Base-by-base conservation (phyloP, 1,140 invertebrate species). In the Heterodera carotae region DNA sequence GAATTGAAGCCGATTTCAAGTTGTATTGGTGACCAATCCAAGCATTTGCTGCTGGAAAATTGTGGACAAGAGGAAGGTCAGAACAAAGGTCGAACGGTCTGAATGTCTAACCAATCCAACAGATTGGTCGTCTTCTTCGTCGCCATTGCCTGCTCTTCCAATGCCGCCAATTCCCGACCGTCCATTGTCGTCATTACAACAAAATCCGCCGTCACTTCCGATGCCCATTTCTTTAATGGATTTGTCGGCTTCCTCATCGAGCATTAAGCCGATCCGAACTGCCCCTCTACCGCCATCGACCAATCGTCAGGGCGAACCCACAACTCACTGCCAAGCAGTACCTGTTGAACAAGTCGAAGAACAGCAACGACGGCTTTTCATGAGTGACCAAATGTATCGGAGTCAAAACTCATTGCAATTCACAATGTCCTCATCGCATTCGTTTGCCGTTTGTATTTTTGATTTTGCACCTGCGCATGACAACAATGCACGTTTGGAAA, bases 371-470 rank as follows among this genome's bases (percentile, higher is more conserved):
- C 48, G 15, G 39, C 2, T 7, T 43, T 43, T 43, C 39, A 43
- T 12, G 7, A 12, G 15, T 43, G 39, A 1, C 39, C 7, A 43
- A 43, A 22, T 22, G 12, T 12, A 18, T 22, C 48, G 22, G 22
- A 2, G 5, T 6, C 34, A 70, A 43, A 2, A n/a, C 48, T 53
- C 33, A 18, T 7, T 10, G 18, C 34, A 15, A 59, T 70, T 59
- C 53, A 34, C 53, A 62, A 43, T 43, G 6, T 12, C 39, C 39
- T 43, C 39, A n/a, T 76, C 75, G 5, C 22, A 66, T 4, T 36
- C 34, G 18, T 33, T 74, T 34, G 72, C 72, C 31, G 31, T 78
- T 64, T 76, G 74, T 70, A 27, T 53, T 31, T 78, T 79, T 39
- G 60, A 78, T 22, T 78, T 78, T 36, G 18, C 39, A 4, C 77